Base-by-base conservation (phyloP, 1,140 invertebrate genomes). In the Megalonaias nervosa region DNA sequence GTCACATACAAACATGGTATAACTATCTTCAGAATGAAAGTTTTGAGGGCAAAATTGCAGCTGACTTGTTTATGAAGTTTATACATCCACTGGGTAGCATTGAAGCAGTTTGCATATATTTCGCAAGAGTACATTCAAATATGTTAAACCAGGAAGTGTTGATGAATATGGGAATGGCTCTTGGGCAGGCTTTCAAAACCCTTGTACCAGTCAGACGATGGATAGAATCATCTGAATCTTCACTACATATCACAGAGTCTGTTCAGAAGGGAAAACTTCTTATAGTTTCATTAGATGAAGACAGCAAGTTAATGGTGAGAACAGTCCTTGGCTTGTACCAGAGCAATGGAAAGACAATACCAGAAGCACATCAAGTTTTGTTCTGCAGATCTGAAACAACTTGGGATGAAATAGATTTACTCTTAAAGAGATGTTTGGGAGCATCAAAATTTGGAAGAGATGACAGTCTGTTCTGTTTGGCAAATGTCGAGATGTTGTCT, bases 331-430 rank as follows among this genome's bases (percentile, higher is more conserved):
- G 26, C 26, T 31, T 31, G 26, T 31, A 31, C 26, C 17, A 62
- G 19, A 82, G 83, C 58, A 84, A 81, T 55, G 81, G 72, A 31
- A 23, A 68, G 21, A 58, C 59, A 6, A n/a, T 84, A 59, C 84
- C 84, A 16, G 70, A 80, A 31, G 68, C 84, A 21, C 61, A 74
- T 57, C 78, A 85, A 23, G 59, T 85, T 19, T 55, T 85, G n/a
- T 81, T 85, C 60, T 83, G 82, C 57, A 75, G 62, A 16, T 23
- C 58, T 31, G 64, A 77, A 55, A 83, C 82, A 19, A 67, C 66
- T 48, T 71, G 65, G 62, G 78, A 81, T 71, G 82, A 85, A 60
- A 60, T 85, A 31, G 31, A 66, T 16, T n/a, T 85, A 31, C 17
- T 83, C n/a, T 13, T 85, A 15, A 67, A 61, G 14, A 62, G 82